Evolutionary conservation across 2,113 vertebrate species (phyloP).

Genomic region (Gorilla gorilla): DNA sequence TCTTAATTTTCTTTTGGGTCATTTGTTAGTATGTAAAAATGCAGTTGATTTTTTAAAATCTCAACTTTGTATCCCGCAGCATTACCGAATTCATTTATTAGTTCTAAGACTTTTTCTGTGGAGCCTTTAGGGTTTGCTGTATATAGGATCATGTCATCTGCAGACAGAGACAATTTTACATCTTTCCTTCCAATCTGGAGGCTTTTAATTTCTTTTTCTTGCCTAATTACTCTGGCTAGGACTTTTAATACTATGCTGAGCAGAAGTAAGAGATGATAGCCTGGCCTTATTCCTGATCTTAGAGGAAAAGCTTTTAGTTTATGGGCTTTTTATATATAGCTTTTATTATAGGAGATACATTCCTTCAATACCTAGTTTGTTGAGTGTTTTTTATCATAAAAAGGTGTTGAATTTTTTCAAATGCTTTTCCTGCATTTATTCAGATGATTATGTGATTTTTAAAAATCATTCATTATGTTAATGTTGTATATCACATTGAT

Average conservation of each 20-base stretch:
- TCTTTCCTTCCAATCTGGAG: neutral
- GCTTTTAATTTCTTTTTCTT: neutral
- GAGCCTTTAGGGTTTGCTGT: neutral
- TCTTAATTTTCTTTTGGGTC: neutral
- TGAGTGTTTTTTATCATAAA: neutral
- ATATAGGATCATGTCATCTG: neutral
- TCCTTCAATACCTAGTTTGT: neutral
- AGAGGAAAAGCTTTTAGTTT: neutral
- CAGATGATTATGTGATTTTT: neutral
- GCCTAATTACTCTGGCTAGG: neutral
- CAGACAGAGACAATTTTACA: neutral
- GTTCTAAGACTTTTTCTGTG: neutral
- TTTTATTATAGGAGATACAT: neutral
- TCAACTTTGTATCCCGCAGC: neutral
- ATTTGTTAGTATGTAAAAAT: neutral
- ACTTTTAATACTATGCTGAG: neutral
- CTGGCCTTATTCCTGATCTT: neutral
- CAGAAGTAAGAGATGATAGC: neutral
- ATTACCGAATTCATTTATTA: neutral
- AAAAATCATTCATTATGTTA: neutral
- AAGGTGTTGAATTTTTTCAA: neutral
- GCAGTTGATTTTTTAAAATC: neutral
- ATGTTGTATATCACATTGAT: too few relatives aligned
- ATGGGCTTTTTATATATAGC: neutral
- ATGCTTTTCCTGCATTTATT: neutral